Base-by-base conservation (phyloP, 2,797 vertebrate species). In the Diplodus puntazzo region DNA sequence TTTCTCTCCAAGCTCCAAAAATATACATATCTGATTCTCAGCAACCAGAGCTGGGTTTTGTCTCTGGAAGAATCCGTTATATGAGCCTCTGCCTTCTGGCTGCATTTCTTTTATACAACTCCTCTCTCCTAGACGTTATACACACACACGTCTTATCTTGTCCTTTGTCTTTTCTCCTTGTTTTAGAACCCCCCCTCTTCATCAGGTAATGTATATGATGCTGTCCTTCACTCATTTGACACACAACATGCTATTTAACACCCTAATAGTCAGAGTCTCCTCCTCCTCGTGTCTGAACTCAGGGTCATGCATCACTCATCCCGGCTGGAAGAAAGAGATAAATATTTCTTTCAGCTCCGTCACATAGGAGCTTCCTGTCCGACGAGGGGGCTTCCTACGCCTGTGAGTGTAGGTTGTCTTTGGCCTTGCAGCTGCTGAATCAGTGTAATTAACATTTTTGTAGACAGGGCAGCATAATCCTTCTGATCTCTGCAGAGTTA, bases 291-390 rank as follows among this genome's bases (percentile, higher is more conserved):
- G 79, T 73, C 75, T 90, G 86, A 92, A 88, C 87, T 69, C 69
- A 3, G 77, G 90, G 86, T 90, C 86, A 91, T 63, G n/a, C 92
- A 90, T 94, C 92, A 93, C 88, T 92, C 92, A 92, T 83, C 90
- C 63, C 42, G 11, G 59, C 84, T 80, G 81, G 79, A 67, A 88
- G 89, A 90, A 68, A 73, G 88, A 92, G 88, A 91, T 91, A 91
- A 93, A 94, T 93, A 92, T 93, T 93, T 94, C 90, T 94, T 87
- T 94, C 92, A 91, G 84, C 90, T 90, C 85, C 49, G 69, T 90
- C 90, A 89, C 91, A 86, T 87, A 72, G 75, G 70, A 80, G 89
- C 91, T 94, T 94, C 93, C 92, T 93, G 85, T 81, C 53, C 42
- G 73, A 82, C 45, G 66, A 85, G 73, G 49, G 54, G 77, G 25